phyloP scores from a whole-genome alignment of 2,113 vertebrate genomes.

The Cyanoderma ruficeps region DNA sequence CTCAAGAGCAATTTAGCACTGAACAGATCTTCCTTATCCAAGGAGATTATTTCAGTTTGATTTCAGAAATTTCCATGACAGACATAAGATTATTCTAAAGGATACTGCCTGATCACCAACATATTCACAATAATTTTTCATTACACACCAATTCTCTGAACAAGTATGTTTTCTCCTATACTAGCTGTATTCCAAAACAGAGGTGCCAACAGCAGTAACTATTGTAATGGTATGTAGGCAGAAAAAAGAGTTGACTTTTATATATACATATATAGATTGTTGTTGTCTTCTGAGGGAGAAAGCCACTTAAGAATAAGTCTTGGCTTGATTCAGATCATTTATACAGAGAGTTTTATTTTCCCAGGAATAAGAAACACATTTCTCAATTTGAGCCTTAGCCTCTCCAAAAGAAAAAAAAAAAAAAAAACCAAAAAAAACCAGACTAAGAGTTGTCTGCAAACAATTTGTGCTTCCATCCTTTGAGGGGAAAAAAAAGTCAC shows the following conservation, averaged over 20 bases:
- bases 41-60: constrained; percentile 8
- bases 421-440: neutral
- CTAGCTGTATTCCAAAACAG: neutral
- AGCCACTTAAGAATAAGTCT: neutral
- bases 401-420: neutral
- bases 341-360: neutral
- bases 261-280: neutral
- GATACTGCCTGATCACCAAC: neutral
- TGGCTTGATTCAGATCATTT: neutral
- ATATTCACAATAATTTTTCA: neutral
- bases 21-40: neutral
- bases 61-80: constrained; percentile 21
- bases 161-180: neutral
- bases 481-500: rapidly evolving
- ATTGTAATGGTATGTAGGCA: neutral
- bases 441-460: neutral
- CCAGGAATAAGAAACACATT: neutral
- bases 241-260: neutral
- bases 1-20: constrained; percentile 35
- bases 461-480: neutral
- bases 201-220: neutral
- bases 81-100: neutral
- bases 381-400: rapidly evolving
- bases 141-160: neutral
- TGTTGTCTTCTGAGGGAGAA: neutral